Base-by-base conservation (phyloP, 2,888 invertebrate species). In the Ethmia dodecea region DNA sequence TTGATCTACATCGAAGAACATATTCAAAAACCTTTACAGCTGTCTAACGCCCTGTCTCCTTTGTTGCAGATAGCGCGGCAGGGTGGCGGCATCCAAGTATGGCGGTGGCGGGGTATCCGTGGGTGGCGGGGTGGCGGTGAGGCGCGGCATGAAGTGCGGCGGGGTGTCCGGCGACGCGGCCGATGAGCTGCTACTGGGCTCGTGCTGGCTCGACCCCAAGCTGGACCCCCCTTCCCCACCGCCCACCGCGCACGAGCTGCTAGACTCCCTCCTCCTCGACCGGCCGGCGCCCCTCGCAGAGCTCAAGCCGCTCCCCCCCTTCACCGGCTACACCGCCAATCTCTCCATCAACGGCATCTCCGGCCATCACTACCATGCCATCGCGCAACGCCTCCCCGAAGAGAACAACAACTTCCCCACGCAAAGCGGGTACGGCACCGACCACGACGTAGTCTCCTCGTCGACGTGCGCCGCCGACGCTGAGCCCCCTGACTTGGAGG, bases 261-360 rank as follows among this genome's bases (percentile, higher is more conserved):
- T 94, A 60, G 93, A 94, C 73, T 92, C 90, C 12, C 83, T 89
- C 15, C 89, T 90, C 26, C 83, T 89, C 15, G 89, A 90, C 26
- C 87, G 88, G 26, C 89, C 89, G 25, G 88, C 90, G 28, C 91
- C 90, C 31, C 87, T 95, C 43, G 94, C 95, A 20, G 96, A 96
- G 62, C 86, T 95, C 44, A 96, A 95, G 65, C 83, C 84, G 6
- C 83, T 96, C 50, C 95, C 95, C 3, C 95, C 96, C 3, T 95
- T 95, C 72, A 93, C 94, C 28, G 93, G 93, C 15, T 94, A 94
- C 76, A 94, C 95, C 11, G 94, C 94, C 1, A 94, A 95, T 58
- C 81, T 95, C 40, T 94, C 94, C 52, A 95, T 95, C 71, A 95
- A 95, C 76, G 94, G 94, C 35, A 94, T 95, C 57, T 93, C 94